Evolutionary conservation across 2,888 invertebrate species (phyloP).

Genomic region (Aquatica leii): DNA sequence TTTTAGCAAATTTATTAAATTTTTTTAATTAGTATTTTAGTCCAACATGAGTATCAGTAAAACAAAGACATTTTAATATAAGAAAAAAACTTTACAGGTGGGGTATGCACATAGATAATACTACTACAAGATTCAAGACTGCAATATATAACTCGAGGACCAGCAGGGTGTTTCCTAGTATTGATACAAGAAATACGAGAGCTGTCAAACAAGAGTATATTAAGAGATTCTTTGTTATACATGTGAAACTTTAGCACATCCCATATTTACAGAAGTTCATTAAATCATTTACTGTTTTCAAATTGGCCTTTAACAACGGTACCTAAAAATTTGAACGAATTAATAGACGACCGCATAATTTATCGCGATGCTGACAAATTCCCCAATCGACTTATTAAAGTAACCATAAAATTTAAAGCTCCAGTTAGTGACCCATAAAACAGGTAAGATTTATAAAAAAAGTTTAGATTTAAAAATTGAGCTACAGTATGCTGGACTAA

Average conservation of each 20-base stretch:
- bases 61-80: too few species aligned
- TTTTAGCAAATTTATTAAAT: too few species aligned
- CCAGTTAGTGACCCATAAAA: not conserved
- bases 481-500: not conserved
- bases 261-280: not conserved
- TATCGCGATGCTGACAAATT: too few species aligned
- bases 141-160: conserved; percentile 58
- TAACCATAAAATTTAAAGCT: too few species aligned
- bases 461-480: not conserved
- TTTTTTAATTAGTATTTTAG: too few species aligned
- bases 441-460: not conserved
- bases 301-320: too few species aligned
- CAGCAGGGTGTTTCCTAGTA: conserved; percentile 61
- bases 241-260: conserved; percentile 53
- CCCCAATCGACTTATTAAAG: too few species aligned
- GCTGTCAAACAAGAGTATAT: conserved; percentile 59
- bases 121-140: conserved; percentile 56
- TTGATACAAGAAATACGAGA: conserved; percentile 61
- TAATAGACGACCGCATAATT: too few species aligned
- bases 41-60: too few species aligned
- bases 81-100: too few species aligned
- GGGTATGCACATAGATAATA: conserved; percentile 52
- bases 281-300: conserved; percentile 1
- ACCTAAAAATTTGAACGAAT: too few species aligned
- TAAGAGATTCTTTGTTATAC: conserved; percentile 60